phyloP scores from a whole-genome alignment of 2,113 vertebrate species.

The Passer domesticus region DNA sequence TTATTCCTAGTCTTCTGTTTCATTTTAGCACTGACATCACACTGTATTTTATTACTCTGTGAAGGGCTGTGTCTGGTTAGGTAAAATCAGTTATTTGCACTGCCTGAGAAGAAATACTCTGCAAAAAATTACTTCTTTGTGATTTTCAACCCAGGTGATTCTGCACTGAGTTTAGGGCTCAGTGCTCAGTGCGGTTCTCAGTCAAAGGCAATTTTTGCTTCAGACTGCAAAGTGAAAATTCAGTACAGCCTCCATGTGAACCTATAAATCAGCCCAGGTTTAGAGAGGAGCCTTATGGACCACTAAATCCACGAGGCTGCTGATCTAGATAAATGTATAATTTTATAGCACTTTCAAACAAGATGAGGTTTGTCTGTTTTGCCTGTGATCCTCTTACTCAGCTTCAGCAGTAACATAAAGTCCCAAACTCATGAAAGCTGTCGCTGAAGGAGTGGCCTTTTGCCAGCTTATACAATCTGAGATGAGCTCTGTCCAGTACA shows the following conservation, averaged over 20 bases:
- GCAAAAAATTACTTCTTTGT: background rate
- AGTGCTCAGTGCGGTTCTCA: background rate
- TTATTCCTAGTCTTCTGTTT: background rate
- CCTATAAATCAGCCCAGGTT: background rate
- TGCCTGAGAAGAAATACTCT: background rate
- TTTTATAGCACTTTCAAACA: slow-evolving; percentile 13
- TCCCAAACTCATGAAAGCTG: background rate
- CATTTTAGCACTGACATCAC: background rate
- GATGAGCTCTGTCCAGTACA: background rate
- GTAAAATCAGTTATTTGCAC: background rate
- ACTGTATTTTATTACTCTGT: background rate
- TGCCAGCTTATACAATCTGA: slow-evolving; percentile 32
- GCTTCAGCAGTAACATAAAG: background rate
- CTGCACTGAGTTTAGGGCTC: background rate
- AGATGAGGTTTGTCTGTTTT: background rate
- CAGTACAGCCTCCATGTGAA: background rate
- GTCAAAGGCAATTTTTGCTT: slow-evolving; percentile 5
- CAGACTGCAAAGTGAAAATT: background rate
- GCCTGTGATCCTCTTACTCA: background rate
- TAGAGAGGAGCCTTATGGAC: background rate
- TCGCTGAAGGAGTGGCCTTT: background rate
- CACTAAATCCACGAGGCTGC: background rate
- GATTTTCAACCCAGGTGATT: background rate
- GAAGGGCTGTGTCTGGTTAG: background rate
- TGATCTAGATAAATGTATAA: background rate